Percentiles rank a stretch among this genome's conserved stretches.
Evolutionary conservation across 2,113 vertebrate species (phyloP).

Genomic region (Bubo blakistoni): DNA sequence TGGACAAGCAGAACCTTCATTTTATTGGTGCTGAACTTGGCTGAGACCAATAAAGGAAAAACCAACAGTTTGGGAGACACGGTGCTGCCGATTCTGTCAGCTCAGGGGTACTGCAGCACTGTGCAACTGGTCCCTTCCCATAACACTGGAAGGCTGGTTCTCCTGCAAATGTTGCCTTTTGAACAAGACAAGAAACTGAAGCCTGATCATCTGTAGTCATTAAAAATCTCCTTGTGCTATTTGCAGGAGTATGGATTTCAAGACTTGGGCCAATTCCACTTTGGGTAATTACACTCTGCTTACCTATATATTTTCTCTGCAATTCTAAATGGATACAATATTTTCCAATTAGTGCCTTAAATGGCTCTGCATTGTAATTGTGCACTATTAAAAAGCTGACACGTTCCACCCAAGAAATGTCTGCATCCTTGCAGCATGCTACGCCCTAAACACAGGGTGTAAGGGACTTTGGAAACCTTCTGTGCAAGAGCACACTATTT

Average conservation of each 20-base stretch:
- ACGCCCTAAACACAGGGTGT: accelerated
- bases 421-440: background rate
- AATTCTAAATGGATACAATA: slow-evolving; percentile 61
- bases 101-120: background rate
- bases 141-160: background rate
- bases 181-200: background rate
- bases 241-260: slow-evolving; percentile 60
- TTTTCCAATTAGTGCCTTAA: slow-evolving; percentile 64
- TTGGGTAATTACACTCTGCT: slow-evolving; percentile 63
- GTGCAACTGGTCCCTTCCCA: background rate
- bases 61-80: background rate
- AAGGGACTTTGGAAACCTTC: background rate
- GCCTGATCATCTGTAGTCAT: background rate
- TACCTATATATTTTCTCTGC: slow-evolving; percentile 62
- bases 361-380: slow-evolving; percentile 38
- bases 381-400: slow-evolving; percentile 25
- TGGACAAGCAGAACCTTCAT: background rate
- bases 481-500: background rate
- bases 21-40: background rate
- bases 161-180: background rate
- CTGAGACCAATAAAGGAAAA: background rate
- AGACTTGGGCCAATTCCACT: slow-evolving; percentile 60
- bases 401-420: background rate
- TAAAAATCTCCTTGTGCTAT: slow-evolving; percentile 56
- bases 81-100: background rate